phyloP scores from a whole-genome alignment of 2,797 vertebrate species.

The Acrossocheilus fasciatus region DNA sequence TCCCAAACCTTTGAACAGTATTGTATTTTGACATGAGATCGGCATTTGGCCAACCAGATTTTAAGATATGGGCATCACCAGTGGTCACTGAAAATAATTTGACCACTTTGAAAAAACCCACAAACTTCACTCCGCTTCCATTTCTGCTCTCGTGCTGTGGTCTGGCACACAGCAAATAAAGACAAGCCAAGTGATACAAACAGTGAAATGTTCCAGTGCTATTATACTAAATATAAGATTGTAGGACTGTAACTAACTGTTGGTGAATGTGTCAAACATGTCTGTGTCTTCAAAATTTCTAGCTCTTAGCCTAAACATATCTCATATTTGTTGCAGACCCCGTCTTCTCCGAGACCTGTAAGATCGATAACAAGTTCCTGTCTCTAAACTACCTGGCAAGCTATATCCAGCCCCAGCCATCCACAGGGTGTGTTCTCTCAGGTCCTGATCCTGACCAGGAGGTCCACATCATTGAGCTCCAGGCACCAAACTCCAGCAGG shows the following conservation, averaged over 20 bases:
- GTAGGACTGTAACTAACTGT: neutral
- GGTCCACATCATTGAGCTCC: constrained; percentile 93
- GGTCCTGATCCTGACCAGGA: constrained; percentile 79
- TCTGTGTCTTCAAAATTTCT: neutral
- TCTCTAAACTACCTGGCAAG: constrained; percentile 97
- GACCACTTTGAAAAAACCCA: neutral
- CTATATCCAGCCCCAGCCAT: constrained; percentile 87
- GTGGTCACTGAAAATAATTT: neutral
- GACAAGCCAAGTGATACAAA: constrained; percentile 8
- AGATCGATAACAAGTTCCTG: constrained; percentile 92
- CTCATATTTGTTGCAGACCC: constrained; percentile 79
- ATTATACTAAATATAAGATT: neutral
- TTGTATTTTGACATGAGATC: neutral
- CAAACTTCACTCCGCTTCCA: neutral
- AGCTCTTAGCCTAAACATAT: constrained; percentile 1
- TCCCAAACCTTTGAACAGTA: neutral
- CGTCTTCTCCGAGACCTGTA: constrained; percentile 87
- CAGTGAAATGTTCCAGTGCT: neutral
- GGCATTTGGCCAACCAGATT: neutral
- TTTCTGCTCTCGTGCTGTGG: neutral
- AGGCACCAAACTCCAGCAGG: constrained; percentile 92
- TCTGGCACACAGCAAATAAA: neutral
- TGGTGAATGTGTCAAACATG: constrained; percentile 11
- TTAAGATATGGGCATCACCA: neutral
- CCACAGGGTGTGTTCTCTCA: constrained; percentile 88